phyloP scores from a whole-genome alignment of 2,113 vertebrate genomes.

The Choloepus hoffmanni region DNA sequence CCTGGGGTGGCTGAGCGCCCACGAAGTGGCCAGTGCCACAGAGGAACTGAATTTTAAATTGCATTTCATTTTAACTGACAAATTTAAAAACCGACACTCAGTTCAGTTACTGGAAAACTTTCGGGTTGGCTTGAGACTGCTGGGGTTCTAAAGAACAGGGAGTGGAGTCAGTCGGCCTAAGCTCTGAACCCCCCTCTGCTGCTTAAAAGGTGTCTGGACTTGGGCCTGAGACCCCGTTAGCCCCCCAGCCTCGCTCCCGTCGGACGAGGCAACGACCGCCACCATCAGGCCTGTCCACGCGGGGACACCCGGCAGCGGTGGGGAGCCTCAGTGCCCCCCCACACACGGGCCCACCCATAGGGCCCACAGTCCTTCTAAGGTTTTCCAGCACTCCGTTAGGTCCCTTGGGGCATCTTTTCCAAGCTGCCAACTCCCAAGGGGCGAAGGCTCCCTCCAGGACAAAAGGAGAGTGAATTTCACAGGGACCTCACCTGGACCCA shows the following conservation, averaged over 20 bases:
- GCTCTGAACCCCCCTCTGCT: not conserved
- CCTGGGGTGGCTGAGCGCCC: rapidly evolving
- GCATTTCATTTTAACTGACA: not conserved
- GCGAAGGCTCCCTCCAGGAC: not conserved
- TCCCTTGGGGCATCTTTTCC: not conserved
- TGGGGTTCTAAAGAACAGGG: not conserved
- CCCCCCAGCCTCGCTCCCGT: too few species aligned
- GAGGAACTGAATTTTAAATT: not conserved
- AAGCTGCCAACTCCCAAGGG: not conserved
- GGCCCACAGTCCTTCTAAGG: not conserved
- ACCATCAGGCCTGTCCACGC: not conserved
- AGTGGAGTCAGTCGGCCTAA: not conserved
- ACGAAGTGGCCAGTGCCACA: not conserved
- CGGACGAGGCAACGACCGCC: too few species aligned
- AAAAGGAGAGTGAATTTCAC: not conserved
- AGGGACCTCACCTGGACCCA: not conserved
- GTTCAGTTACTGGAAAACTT: not conserved
- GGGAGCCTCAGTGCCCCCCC: not conserved
- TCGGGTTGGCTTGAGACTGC: not conserved
- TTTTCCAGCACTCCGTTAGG: not conserved
- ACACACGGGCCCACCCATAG: not conserved
- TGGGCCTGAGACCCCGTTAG: too few species aligned
- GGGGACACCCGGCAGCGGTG: not conserved
- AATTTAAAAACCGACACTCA: not conserved
- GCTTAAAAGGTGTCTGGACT: too few species aligned